Evolutionary conservation across 2,797 vertebrate species (phyloP), one percentile per base, ranked within the genome.

Genomic region (Urocyon cinereoargenteus): DNA sequence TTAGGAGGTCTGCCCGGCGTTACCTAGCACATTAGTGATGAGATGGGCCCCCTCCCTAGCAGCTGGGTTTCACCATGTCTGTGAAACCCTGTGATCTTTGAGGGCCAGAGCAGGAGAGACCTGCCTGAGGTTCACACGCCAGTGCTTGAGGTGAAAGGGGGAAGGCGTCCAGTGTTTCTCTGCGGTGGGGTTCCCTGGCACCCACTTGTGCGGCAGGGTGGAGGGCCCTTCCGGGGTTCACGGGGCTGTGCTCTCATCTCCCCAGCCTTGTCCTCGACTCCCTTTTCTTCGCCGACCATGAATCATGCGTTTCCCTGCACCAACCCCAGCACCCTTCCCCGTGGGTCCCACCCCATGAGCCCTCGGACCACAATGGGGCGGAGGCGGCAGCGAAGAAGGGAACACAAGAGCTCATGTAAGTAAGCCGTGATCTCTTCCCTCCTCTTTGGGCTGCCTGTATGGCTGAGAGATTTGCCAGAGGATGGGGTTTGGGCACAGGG

Each of bases 341-440:
- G 99, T 34, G 99, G 99, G 53, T 97, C 99, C 19, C 99, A 99
- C 86, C 99, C 99, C 97, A 99, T 99, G 99, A 99, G 99, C 90
- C 99, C 99, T 9, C 99, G 99, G 5, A 99, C 99, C 97, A 99
- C 99, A 7, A 98, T 99, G 98, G 99, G 99, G 96, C 99, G 99
- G 98, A 99, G 99, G 73, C 98, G 99, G 81, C 99, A 99, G 97
- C 99, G 99, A 73, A 99, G 99, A 98, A 99, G 99, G 98, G 99
- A 99, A 79, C 99, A 99, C 98, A 99, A 99, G 98, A 99, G 99
- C 97, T 99, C 99, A 31, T 0, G 99, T 99, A 98, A 99, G 99
- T 99, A 98, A 99, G 99, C 36, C 4, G 0, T 15, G 89, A 16
- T 13, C 34, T 68, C 83, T 64, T 24, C 87, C 68, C 26, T 64